phyloP scores from a whole-genome alignment of 2,113 vertebrate species.

The Istiophorus platypterus region DNA sequence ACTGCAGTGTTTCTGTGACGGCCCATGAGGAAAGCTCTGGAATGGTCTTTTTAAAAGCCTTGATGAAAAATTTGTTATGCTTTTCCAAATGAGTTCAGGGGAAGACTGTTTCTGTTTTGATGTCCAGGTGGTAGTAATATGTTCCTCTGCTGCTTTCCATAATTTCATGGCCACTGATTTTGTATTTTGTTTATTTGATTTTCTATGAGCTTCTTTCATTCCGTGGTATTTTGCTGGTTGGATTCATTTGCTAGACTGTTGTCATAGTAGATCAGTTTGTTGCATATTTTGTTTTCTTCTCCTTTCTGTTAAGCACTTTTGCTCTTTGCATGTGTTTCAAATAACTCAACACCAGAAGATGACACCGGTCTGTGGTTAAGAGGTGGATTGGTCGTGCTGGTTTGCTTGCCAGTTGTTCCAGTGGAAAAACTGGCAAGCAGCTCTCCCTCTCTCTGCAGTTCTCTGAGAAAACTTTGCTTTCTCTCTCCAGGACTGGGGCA shows the following conservation, averaged over 20 bases:
- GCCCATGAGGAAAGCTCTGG: neutral
- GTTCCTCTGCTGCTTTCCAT: neutral
- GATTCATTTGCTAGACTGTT: slow-evolving; percentile 10
- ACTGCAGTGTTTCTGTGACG: slow-evolving; percentile 8
- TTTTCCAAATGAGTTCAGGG: neutral
- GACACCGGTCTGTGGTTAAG: slow-evolving; percentile 44
- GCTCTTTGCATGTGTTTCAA: slow-evolving; percentile 32
- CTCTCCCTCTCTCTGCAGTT: neutral
- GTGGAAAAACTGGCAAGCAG: slow-evolving; percentile 47
- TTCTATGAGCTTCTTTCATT: slow-evolving; percentile 1
- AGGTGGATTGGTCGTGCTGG: slow-evolving; percentile 34
- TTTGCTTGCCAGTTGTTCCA: slow-evolving; percentile 54
- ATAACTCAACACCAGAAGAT: slow-evolving; percentile 7
- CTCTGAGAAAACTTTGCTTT: slow-evolving; percentile 15
- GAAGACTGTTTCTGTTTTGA: slow-evolving; percentile 23
- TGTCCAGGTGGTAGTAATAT: slow-evolving; percentile 15
- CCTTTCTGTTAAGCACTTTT: neutral
- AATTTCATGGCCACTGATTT: slow-evolving; percentile 21
- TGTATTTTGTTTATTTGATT: neutral
- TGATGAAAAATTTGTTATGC: slow-evolving; percentile 10
- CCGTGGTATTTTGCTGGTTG: neutral
- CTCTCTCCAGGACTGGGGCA: slow-evolving; percentile 92
- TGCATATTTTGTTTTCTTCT: neutral
- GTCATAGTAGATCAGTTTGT: neutral
- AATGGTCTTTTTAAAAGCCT: neutral